Evolutionary conservation across 2,113 vertebrate genomes (phyloP), one percentile per base, ranked within the genome.

Genomic region (Trochalopteron elliotii): DNA sequence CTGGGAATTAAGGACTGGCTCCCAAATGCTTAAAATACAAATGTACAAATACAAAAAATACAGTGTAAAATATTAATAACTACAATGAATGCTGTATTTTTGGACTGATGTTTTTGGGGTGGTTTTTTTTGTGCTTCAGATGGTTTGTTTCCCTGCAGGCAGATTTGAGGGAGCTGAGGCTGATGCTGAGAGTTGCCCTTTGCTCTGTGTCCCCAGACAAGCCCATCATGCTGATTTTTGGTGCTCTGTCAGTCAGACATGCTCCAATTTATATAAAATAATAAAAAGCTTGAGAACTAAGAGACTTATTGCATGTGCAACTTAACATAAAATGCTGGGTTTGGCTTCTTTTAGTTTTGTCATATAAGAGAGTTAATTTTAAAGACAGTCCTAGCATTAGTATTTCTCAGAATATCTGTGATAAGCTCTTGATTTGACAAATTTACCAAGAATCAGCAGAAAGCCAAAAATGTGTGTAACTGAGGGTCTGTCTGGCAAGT

Each of bases 131-230:
- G 9, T 64, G n/a, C 52, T 69, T 47, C 70, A 79, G 22, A 12
- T n/a, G 13, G 31, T 69, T 65, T 52, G 17, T 72, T 81, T 80
- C 77, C 25, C 39, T 69, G 22, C 25, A 61, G 63, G 12, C 11
- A 71, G 33, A 23, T 40, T 79, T 79, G 59, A 5, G 5, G 22
- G 12, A n/a, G 47, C 61, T 52, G 50, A 31, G 40, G 19, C 27
- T 35, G 71, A 33, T 52, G 59, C 35, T 55, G 8, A 45, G 28
- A 21, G 4, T 30, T 59, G 23, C 33, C 53, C 40, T 83, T 92
- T 33, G 8, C 60, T 52, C 3, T 35, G 9, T 45, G 27, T 33
- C 17, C 22, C 16, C 39, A 75, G 22, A 44, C 0, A 0, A 81
- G 28, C 45, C 37, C 1, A 0, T 33, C 39, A 18, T 4, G 2